These are phyloP conservation scores for Eonycteris spelaea DNA, from an alignment of 2,113 vertebrate genomes.

Conservation along the genomic window DNA sequence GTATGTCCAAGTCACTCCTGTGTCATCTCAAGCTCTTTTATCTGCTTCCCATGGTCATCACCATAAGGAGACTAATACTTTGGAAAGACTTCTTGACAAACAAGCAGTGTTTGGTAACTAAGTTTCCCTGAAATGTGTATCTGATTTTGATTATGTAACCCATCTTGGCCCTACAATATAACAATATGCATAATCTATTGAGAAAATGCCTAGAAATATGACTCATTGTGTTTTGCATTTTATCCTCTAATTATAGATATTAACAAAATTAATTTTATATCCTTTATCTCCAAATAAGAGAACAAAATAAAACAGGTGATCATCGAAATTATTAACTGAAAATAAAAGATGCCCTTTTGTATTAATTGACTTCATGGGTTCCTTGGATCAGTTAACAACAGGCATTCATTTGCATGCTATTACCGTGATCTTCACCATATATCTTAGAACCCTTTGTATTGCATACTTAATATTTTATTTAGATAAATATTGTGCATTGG, in stretches of 20 bases:
- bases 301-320: background rate
- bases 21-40: background rate
- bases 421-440: background rate
- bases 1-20: background rate
- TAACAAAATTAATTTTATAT: background rate
- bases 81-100: background rate
- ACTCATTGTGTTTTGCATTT: constrained; percentile 10
- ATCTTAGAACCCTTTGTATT: background rate
- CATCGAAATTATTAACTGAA: background rate
- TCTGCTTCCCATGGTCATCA: background rate
- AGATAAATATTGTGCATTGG: background rate
- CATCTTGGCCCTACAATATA: background rate
- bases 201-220: background rate
- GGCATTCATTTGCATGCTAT: background rate
- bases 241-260: background rate
- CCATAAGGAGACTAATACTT: background rate
- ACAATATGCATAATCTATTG: background rate
- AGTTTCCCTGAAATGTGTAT: background rate
- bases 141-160: background rate
- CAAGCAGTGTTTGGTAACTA: background rate
- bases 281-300: background rate
- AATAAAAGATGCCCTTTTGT: background rate
- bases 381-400: background rate
- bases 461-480: background rate
- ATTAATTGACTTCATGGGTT: background rate